Evolutionary conservation across 2,888 invertebrate species (phyloP), one percentile per base, ranked within the genome.

Genomic region (Polyploca ridens): DNA sequence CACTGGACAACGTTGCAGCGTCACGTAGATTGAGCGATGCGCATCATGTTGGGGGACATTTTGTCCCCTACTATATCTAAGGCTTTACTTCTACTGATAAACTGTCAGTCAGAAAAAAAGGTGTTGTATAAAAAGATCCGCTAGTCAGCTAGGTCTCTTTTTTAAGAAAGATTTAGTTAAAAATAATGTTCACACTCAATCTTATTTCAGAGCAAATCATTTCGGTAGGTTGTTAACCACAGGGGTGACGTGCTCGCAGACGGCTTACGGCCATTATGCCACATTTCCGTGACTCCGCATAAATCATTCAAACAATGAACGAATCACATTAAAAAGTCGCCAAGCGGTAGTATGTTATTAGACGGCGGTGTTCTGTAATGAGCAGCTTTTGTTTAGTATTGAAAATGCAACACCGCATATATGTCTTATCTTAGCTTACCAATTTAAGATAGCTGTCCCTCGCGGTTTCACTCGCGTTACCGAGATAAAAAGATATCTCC

Each of bases 211-310:
- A n/a, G 7, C 54, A 54, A 54, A 54, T 54, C 54, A 54, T 19
- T 54, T 54, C 54, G 54, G 54, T 54, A 54, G 41, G 19, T 54
- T 54, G 54, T 14, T 58, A 41, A 63, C 63, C 63, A 33, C 58
- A 58, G 33, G 44, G 54, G 5, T 27, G 13, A 33, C 61, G 61
- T 61, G 61, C 41, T 27, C 44, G 19, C 41, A 61, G 58, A 19
- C 16, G 13, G 64, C 63, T 64, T 63, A 64, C 58, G 70, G 72
- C 75, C 81, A 81, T 79, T 82, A 81, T 77, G 70, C 79, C 78
- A 77, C 78, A 77, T 76, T 79, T 81, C 85, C 87, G 87, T 87
- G 89, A 84, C 83, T 78, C 68, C 76, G 85, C 89, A 88, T 87
- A 86, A 85, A 88, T 86, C 82, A 85, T 70, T 72, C 73, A 65